phyloP scores from a whole-genome alignment of 1,140 invertebrate species.

The Plectrocnemia conspersa region DNA sequence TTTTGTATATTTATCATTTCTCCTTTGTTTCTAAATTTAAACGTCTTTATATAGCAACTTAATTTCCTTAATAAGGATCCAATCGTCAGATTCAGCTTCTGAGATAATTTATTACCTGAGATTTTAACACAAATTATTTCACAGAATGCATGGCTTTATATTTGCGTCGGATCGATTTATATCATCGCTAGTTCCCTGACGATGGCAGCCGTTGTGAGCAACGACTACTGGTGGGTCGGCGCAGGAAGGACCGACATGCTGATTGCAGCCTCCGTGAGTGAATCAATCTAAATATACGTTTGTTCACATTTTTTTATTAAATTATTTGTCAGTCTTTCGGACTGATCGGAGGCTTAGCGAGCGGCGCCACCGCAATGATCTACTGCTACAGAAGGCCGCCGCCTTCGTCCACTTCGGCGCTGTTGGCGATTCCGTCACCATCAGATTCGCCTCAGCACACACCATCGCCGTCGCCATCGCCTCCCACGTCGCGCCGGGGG shows the following conservation, averaged over 20 bases:
- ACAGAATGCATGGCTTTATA: slow-evolving; percentile 34
- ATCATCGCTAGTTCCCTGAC: slow-evolving; percentile 26
- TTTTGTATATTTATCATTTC: no score
- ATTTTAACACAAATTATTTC: no score
- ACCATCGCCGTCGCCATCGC: slow-evolving; percentile 23
- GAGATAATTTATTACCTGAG: no score
- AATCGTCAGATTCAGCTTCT: no score
- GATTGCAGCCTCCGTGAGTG: slow-evolving; percentile 17
- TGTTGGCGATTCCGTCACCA: slow-evolving; percentile 7
- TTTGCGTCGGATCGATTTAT: slow-evolving; percentile 28
- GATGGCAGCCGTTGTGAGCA: slow-evolving; percentile 25
- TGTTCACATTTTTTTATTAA: not conserved
- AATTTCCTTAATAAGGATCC: no score
- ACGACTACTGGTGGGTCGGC: slow-evolving; percentile 31
- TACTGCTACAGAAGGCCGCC: slow-evolving; percentile 30
- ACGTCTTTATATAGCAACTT: no score
- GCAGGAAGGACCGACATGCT: slow-evolving; percentile 20
- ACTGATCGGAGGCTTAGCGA: slow-evolving; percentile 27
- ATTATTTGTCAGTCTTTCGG: slow-evolving; percentile 29
- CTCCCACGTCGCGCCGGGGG: slow-evolving; percentile 13
- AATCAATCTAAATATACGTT: not conserved
- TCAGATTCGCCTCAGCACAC: slow-evolving; percentile 13
- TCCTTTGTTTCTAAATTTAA: no score
- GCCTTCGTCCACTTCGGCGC: slow-evolving; percentile 8
- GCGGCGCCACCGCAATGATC: slow-evolving; percentile 25